phyloP scores from a whole-genome alignment of 2,888 invertebrate genomes.

The Tortricodes alternella region DNA sequence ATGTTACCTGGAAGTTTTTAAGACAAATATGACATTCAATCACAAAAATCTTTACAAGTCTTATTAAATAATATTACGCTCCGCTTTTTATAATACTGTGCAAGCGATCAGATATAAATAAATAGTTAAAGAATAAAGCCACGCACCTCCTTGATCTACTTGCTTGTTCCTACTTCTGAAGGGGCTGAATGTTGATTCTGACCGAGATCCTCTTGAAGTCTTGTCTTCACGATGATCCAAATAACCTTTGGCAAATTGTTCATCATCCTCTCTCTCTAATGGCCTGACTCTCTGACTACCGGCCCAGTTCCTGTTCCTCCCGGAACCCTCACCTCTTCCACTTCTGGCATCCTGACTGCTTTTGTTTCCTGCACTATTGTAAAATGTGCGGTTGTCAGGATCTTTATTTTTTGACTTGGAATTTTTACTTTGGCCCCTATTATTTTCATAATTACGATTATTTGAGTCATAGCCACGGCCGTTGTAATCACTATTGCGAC shows the following conservation, averaged over 20 bases:
- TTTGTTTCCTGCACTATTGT: constrained; percentile 67
- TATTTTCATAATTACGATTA: constrained; percentile 35
- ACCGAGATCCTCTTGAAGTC: constrained; percentile 34
- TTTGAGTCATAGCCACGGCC: constrained; percentile 30
- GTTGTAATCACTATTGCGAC: constrained; percentile 23
- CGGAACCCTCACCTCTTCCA: constrained; percentile 53
- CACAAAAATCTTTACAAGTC: neutral
- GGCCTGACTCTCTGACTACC: constrained; percentile 63
- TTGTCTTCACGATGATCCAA: constrained; percentile 39
- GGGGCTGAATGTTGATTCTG: constrained; percentile 55
- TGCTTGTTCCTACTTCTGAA: constrained; percentile 50
- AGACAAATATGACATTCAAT: neutral
- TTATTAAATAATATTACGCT: neutral
- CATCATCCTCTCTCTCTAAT: constrained; percentile 65
- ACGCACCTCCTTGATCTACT: constrained; percentile 16
- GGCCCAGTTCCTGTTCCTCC: constrained; percentile 56
- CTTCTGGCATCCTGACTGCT: constrained; percentile 63
- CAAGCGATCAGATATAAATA: no score
- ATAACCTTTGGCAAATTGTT: constrained; percentile 69
- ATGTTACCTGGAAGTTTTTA: constrained; percentile 52
- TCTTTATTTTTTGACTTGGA: constrained; percentile 64
- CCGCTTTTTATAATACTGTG: no score
- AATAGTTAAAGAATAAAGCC: no score
- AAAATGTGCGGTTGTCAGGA: constrained; percentile 64
- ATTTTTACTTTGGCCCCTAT: constrained; percentile 61